These are phyloP conservation scores for Cuculus canorus DNA, from an alignment of 2,797 vertebrate species.

Conservation along the genomic window DNA sequence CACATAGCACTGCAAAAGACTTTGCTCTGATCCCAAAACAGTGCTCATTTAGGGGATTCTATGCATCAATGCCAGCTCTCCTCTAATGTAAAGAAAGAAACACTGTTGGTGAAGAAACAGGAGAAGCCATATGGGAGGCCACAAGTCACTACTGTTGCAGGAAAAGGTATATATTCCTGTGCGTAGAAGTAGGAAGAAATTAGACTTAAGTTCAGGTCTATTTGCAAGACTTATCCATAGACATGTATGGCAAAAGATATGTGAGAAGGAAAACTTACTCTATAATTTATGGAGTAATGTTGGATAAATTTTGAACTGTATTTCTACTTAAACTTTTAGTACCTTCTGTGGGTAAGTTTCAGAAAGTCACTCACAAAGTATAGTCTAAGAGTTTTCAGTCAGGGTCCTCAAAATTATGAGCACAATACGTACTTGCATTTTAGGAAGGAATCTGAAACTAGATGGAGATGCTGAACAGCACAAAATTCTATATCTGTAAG, in stretches of 20 bases:
- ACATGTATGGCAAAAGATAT: not conserved
- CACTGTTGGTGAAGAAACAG: not conserved
- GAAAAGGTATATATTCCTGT: rapidly evolving
- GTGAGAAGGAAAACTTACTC: not conserved
- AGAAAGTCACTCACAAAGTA: not conserved
- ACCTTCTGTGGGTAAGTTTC: not conserved
- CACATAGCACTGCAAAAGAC: not conserved
- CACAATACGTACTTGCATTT: not conserved
- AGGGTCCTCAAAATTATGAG: not conserved
- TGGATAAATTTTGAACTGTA: not conserved
- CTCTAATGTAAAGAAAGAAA: not conserved
- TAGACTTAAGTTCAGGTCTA: not conserved
- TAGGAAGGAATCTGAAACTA: not conserved
- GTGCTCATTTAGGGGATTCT: not conserved
- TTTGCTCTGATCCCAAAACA: not conserved
- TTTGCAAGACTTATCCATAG: not conserved
- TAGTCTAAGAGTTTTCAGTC: not conserved
- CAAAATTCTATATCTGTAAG: not conserved
- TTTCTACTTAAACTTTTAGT: not conserved
- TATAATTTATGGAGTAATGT: not conserved
- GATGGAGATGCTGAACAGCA: not conserved
- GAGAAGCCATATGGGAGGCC: too few relatives aligned
- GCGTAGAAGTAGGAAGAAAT: not conserved
- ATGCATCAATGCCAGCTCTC: not conserved
- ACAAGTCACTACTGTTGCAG: not conserved